phyloP scores from a whole-genome alignment of 2,797 vertebrate species.

The Dallia pectoralis region DNA sequence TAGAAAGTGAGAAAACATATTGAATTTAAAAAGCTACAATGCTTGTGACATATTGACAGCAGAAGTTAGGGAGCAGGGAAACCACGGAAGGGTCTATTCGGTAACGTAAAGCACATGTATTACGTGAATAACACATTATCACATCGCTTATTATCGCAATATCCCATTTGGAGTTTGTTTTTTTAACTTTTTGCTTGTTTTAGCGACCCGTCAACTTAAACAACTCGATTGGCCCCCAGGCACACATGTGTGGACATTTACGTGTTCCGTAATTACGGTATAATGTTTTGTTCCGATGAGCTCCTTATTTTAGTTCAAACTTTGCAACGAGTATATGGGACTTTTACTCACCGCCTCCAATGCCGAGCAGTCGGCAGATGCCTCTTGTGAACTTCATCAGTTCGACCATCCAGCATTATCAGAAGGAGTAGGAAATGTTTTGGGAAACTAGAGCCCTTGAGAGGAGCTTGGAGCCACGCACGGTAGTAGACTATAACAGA shows the following conservation, averaged over 20 bases:
- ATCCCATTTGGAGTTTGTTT: background rate
- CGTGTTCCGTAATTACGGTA: background rate
- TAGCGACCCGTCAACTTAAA: background rate
- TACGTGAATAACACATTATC: background rate
- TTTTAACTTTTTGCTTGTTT: background rate
- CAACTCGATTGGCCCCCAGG: background rate
- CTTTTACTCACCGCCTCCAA: constrained; percentile 48
- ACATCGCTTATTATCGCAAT: background rate
- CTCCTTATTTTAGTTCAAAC: background rate
- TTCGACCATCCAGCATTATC: constrained; percentile 17
- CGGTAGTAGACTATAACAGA: background rate
- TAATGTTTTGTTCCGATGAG: no score
- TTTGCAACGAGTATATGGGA: no score
- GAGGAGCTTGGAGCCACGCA: no score
- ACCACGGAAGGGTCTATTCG: no score
- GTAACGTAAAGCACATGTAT: background rate
- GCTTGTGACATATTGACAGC: no score
- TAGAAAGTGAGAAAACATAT: background rate
- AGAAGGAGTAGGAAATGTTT: background rate
- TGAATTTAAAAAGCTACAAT: background rate
- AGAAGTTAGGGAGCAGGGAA: no score
- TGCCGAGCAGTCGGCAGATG: constrained; percentile 45
- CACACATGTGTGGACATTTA: background rate
- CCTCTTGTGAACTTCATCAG: constrained; percentile 52
- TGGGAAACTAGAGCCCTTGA: background rate